Base-by-base conservation (phyloP, 1,140 invertebrate species). In the Drosophila orena region DNA sequence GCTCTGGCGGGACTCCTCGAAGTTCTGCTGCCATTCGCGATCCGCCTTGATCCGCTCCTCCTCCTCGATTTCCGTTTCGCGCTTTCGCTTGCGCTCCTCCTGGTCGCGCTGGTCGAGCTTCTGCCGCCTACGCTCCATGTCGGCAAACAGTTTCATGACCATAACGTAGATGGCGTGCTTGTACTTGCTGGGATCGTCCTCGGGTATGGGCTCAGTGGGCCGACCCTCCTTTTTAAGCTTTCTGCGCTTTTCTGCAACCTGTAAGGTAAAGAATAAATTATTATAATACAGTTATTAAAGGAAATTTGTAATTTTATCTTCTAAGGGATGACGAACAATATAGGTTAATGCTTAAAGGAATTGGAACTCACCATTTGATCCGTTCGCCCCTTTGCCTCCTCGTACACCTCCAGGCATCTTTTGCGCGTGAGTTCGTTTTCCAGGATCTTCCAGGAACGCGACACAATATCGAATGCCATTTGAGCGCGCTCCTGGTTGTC, bases 141-240 rank as follows among this genome's bases (percentile, higher is more conserved):
- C 98, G 53, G 98, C 98, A 95, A 99, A 99, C 34, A 99, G 93
- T 95, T 99, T 99, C 97, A 99, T 99, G 4, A 98, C 99, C 95
- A 99, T 97, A 11, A 99, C 98, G 94, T 98, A 98, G 17, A 99
- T 95, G 17, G 98, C 96, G 94, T 98, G 98, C 93, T 97, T 97
- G 85, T 97, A 98, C 92, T 98, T 97, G 44, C 94, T 95, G 40
- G 97, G 96, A 92, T 98, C 97, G 94, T 99, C 99, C 94, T 99
- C 99, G 42, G 98, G 98, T 52, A 99, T 96, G 24, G 94, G 94
- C 72, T 94, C 93, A 68, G 93, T 93, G 6, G 94, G 91, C 92
- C 97, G 96, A 44, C 97, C 97, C 92, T 99, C 98, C 93, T 98
- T 98, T 93, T 97, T 98, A 37, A 97, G 92, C 92, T 99, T 98